Evolutionary conservation across 1,140 invertebrate species (phyloP).

Genomic region (Orussus abietinus): DNA sequence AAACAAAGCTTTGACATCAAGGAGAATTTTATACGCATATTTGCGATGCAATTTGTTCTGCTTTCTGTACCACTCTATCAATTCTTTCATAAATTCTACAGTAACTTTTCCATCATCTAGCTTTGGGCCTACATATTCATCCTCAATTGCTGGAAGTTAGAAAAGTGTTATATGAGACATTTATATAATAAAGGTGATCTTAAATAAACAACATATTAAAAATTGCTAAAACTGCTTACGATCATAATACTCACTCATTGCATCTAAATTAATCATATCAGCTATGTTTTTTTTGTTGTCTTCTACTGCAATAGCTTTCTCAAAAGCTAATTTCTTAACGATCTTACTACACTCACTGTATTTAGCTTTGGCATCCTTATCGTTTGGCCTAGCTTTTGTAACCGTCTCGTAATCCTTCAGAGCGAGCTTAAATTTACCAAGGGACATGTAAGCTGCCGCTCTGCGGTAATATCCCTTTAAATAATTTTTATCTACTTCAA

Average conservation of each 20-base stretch:
- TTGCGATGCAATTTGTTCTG: conserved; percentile 93
- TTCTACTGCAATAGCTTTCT: conserved; percentile 95
- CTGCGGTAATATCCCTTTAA: conserved; percentile 93
- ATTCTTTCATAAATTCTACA: conserved; percentile 74
- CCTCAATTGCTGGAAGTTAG: conserved; percentile 77
- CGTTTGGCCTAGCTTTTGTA: conserved; percentile 84
- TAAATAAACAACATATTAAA: conserved; percentile 6
- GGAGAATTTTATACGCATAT: conserved; percentile 96
- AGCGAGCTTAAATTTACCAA: conserved; percentile 96
- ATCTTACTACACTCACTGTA: conserved; percentile 95
- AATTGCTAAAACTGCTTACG: conserved; percentile 8
- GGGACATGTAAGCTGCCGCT: conserved; percentile 93
- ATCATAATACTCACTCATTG: conserved; percentile 80
- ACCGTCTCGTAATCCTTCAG: conserved; percentile 96
- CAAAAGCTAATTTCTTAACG: conserved; percentile 90
- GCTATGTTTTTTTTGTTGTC: conserved; percentile 81
- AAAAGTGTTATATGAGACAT: conserved; percentile 10
- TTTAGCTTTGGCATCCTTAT: conserved; percentile 93
- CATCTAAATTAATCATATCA: conserved; percentile 83
- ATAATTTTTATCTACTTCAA: conserved; percentile 85
- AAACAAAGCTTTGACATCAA: conserved; percentile 86
- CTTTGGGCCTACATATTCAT: conserved; percentile 88
- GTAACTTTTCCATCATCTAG: conserved; percentile 89
- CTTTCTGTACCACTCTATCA: conserved; percentile 88
- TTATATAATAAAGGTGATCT: conserved; percentile 2